phyloP scores from a whole-genome alignment of 2,113 vertebrate species.

The Trichechus manatus region DNA sequence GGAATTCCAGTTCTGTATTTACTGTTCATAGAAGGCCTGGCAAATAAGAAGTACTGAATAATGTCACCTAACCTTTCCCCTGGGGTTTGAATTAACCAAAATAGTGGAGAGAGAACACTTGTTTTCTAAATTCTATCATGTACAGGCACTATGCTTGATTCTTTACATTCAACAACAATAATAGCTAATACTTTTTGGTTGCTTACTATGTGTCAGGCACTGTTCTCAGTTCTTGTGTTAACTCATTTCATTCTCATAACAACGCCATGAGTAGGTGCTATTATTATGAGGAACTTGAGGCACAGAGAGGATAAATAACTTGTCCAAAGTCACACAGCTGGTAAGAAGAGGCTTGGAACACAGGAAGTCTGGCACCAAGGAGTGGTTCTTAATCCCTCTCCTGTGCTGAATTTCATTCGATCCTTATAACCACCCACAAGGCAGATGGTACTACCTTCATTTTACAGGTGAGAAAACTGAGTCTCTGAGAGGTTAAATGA shows the following conservation, averaged over 20 bases:
- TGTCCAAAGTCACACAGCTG: not conserved
- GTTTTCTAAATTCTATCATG: not conserved
- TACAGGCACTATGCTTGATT: not conserved
- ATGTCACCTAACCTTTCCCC: not conserved
- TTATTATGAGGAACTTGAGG: not conserved
- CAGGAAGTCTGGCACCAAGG: not conserved
- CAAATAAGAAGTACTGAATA: not conserved
- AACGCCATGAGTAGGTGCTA: not conserved
- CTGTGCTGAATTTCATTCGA: not conserved
- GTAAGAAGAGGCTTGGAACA: not conserved
- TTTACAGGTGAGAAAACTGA: constrained; percentile 3
- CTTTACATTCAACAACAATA: not conserved
- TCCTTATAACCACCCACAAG: not conserved
- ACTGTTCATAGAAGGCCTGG: not conserved
- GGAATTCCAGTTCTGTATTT: not conserved
- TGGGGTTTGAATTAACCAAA: not conserved
- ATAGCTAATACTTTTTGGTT: not conserved
- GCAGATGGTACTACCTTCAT: not conserved
- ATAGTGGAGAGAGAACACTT: not conserved
- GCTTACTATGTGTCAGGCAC: not conserved
- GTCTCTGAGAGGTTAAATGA: not conserved
- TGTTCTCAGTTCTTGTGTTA: not conserved
- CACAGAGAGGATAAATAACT: not conserved
- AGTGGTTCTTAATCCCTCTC: not conserved
- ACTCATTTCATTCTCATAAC: not conserved